Evolutionary conservation across 2,797 vertebrate genomes (phyloP), one percentile per base, ranked within the genome.

Genomic region (Stomatorhinus walkeri): DNA sequence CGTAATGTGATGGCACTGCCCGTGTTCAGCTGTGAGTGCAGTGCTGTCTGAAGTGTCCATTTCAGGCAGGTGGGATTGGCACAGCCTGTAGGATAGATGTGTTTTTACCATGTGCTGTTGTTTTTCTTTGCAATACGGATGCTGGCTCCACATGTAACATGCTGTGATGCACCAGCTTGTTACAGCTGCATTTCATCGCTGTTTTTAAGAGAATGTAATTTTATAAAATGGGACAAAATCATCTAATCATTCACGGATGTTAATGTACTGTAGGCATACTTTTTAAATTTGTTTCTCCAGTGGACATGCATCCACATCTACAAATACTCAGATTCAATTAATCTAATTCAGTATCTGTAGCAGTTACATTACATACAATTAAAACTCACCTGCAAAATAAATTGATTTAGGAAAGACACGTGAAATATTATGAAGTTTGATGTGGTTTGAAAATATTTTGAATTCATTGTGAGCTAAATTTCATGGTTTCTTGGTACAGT

Each of bases 161-260:
- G 14, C 10, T 56, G 40, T 48, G 51, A 49, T 84, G 14, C 68
- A 79, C n/a, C 32, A 22, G 54, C 51, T 24, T 36, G 88, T 24
- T 83, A 2, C 76, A 46, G 14, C 36, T 32, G 32, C 48, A 52
- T 64, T 51, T 88, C 59, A 88, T 89, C 87, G 89, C 89, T 89
- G 90, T 84, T 83, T 83, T 90, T 3, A 64, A 51, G 87, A 43
- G 88, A 85, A 85, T 68, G 81, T 72, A 40, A n/a, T 49, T 51
- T 85, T 64, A 87, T 87, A 52, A 46, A 68, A 85, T 51, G 87
- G 46, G 87, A 51, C 43, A 85, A 85, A 48, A 49, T 83, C 24
- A 46, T 85, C 1, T 22, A 24, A 48, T 49, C 83, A 49, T 85
- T 85, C 43, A 48, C 46, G 2, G 83, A 79, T 51, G 46, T 51